Percentiles rank a stretch among this genome's conserved stretches.
Evolutionary conservation across 2,797 vertebrate genomes (phyloP).

Genomic region (Anabas testudineus): DNA sequence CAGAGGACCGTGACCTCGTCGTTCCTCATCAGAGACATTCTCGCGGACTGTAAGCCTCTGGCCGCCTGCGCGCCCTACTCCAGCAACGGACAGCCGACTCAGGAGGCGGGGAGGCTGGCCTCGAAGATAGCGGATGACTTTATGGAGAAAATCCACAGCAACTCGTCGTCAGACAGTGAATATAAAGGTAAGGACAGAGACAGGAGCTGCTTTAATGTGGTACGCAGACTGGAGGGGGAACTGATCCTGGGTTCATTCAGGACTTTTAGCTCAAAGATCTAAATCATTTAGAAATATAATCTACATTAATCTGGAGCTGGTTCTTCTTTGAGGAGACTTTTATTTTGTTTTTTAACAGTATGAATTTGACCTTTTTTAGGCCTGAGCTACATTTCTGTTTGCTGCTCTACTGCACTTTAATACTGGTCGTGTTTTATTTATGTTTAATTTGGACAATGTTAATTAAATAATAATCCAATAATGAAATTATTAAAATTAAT

Average conservation of each 20-base stretch:
- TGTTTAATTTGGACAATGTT: not conserved
- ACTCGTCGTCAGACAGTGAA: constrained; percentile 94
- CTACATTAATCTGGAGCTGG: not conserved
- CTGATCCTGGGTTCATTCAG: not conserved
- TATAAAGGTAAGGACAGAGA: constrained; percentile 91
- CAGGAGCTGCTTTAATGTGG: not conserved
- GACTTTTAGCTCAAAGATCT: constrained; percentile 8
- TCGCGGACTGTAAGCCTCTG: constrained; percentile 96
- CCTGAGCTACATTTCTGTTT: not conserved
- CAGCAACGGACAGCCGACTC: constrained; percentile 91
- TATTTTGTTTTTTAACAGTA: not conserved
- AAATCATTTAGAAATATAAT: not conserved
- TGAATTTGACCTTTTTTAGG: not conserved
- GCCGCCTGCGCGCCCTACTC: constrained; percentile 98
- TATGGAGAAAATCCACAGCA: constrained; percentile 94
- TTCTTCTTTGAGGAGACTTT: not conserved
- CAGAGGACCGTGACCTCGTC: constrained; percentile 97
- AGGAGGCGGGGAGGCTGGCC: constrained; percentile 88
- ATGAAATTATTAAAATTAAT: not conserved
- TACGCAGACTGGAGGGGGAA: not conserved
- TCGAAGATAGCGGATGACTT: constrained; percentile 92
- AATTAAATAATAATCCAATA: not conserved
- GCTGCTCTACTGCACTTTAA: not conserved
- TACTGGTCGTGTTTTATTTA: not conserved
- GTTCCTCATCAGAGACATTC: constrained; percentile 97